Evolutionary conservation across 2,888 invertebrate species (phyloP), one percentile per base, ranked within the genome.

Genomic region (Agrochola lota): DNA sequence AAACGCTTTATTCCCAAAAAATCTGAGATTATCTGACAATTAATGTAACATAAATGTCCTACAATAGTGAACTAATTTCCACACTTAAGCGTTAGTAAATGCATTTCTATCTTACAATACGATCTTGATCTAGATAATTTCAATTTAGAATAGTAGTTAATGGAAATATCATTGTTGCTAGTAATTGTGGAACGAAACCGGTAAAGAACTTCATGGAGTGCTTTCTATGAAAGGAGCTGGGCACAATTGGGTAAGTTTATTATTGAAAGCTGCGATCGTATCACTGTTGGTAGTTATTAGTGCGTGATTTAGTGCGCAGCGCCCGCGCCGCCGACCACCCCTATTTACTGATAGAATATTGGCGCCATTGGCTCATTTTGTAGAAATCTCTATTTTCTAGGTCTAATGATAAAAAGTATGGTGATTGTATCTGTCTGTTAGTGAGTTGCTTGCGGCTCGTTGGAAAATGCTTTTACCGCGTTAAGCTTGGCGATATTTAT

Each of bases 241-340:
- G 90, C 92, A 94, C 94, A 95, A 95, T 95, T 94, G 95, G 94
- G 94, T 94, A 93, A 93, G 88, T 88, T 85, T 95, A 94, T 95
- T 95, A 95, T 95, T 96, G 95, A 96, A 95, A 95, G 95, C 93
- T 87, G 86, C 92, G 96, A 96, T 96, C 91, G 92, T 96, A 96
- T 96, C 96, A 91, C 88, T 88, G 91, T 90, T 89, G 89, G 91
- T 94, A 93, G 96, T 96, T 96, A 96, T 96, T 96, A 96, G 95
- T 90, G 90, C 88, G 91, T 95, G 96, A 96, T 96, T 95, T 96
- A 96, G 94, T 94, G 92, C 91, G 87, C 86, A 90, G 85, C 87
- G 88, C 87, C 88, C 85, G 90, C 89, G 90, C 90, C 86, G 88
- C 89, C 90, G 94, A 93, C 95, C 95, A 95, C 94, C 95, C 95